phyloP scores from a whole-genome alignment of 1,140 invertebrate species.

The Zaprionus gabonicus region DNA sequence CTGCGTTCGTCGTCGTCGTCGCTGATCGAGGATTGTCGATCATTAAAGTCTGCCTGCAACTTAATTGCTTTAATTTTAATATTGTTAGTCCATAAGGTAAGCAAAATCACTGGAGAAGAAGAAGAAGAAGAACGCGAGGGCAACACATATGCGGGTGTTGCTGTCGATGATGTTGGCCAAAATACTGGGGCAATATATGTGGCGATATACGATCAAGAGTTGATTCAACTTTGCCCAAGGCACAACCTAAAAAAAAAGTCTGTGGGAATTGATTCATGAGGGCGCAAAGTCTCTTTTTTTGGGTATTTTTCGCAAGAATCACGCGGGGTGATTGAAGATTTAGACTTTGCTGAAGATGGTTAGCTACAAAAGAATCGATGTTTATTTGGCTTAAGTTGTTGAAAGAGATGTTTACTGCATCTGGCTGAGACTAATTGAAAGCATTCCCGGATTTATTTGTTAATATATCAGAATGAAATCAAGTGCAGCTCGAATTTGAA shows the following conservation, averaged over 20 bases:
- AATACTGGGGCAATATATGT: neutral
- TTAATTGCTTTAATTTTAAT: conserved; percentile 84
- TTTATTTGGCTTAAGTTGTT: neutral
- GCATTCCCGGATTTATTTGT: too few species aligned
- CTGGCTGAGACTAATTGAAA: too few species aligned
- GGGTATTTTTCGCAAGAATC: neutral
- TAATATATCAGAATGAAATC: too few species aligned
- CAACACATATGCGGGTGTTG: conserved; percentile 66
- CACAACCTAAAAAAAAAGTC: neutral
- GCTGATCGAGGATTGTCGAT: conserved; percentile 70
- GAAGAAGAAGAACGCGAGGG: neutral
- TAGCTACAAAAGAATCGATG: neutral
- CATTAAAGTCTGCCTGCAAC: conserved; percentile 82
- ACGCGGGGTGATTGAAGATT: neutral
- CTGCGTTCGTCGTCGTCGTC: conserved; percentile 55
- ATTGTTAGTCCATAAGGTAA: conserved; percentile 82
- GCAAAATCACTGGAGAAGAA: conserved; percentile 20
- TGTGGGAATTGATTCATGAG: conserved; percentile 8
- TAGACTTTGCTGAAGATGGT: neutral
- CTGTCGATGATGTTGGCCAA: conserved; percentile 41
- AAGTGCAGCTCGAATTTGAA: too few species aligned
- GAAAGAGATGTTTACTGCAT: too few species aligned
- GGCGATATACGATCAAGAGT: neutral
- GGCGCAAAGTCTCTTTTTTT: neutral
- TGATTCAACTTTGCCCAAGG: conserved; percentile 4